Evolutionary conservation across 2,888 invertebrate genomes (phyloP), one percentile per base, ranked within the genome.

Genomic region (Dicranocentrus wangi): DNA sequence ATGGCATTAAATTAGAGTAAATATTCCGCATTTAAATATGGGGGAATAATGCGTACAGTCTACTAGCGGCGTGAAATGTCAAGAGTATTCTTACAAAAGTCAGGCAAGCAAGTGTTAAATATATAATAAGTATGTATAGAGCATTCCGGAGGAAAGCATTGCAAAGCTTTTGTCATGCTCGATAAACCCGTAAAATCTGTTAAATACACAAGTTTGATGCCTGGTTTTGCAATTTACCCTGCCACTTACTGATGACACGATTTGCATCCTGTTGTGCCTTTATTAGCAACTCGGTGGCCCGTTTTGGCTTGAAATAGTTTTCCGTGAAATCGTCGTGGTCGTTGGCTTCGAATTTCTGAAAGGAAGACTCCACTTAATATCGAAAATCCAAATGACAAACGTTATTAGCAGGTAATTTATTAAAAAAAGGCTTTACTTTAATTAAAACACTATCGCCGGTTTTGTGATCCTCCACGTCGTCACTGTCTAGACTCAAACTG

Each of bases 251-350:
- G 82, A 91, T 90, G 79, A 90, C 90, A 87, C 90, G 89, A 70
- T 89, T 89, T 7, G 91, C 88, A 85, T 92, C 91, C 84, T 89
- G 89, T 82, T 91, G 89, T 70, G 90, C 90, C 86, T 91, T 91
- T 84, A 90, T 91, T 2, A 93, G 88, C 39, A 93, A 88, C 87
- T 92, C 91, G 66, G 90, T 90, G 21, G 92, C 91, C 86, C 93
- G 88, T 88, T 91, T 91, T 15, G 93, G 92, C 87, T 93, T 93
- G 89, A 94, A 94, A 88, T 94, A 94, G 86, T 91, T 93, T 63
- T 91, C 92, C 0, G 93, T 92, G 78, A 93, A 91, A 84, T 93
- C 92, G 81, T 92, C 91, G 79, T 91, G 90, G 73, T 90, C 91
- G 66, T 89, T 90, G 78, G 89, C 88, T 85, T 91, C 90, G 55